Evolutionary conservation across 2,888 invertebrate genomes (phyloP), one percentile per base, ranked within the genome.

Genomic region (Dynastes maya): DNA sequence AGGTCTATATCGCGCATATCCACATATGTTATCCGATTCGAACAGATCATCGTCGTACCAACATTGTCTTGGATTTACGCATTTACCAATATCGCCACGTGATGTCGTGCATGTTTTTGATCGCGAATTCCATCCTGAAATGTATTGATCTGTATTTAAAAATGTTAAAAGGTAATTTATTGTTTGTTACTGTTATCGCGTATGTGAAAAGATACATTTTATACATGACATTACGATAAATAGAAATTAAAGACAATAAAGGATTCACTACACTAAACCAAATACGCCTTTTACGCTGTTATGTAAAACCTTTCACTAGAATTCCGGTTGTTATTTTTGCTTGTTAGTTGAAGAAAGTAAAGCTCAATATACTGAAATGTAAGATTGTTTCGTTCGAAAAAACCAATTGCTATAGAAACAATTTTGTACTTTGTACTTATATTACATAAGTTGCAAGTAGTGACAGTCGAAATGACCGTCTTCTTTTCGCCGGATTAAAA

Each of bases 1-100:
- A 11, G 58, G 40, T 11, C 11, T 5, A 16, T 72, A 40, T 40
- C 40, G 40, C 5, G n/a, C 45, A 22, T 72, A 58, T 27, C 58
- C 61, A 58, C 72, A 72, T 16, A 72, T 61, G 32, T 72, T 72
- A 40, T 72, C 72, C 16, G 27, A 13, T 16, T 72, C 72, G 40
- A 40, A 72, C 11, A 72, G 61, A 61, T 72, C 72, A 22, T 61
- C 72, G 9, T 72, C 40, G 11, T 72, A 72, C 72, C 72, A 72
- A 45, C 72, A 72, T 2, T 72, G 61, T n/a, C 61, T 72, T 2
- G 72, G 40, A 27, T 32, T 72, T 22, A 72, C 13, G 13, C 72
- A 72, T 40, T 40, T 58, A 9, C 72, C 72, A 8, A 3, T n/a
- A 40, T 72, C 72, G 2, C 72, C 72, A 11, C 61, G 72, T 37